These are phyloP conservation scores for Protophormia terraenovae DNA, from an alignment of 2,888 invertebrate species.

Conservation along the genomic window DNA sequence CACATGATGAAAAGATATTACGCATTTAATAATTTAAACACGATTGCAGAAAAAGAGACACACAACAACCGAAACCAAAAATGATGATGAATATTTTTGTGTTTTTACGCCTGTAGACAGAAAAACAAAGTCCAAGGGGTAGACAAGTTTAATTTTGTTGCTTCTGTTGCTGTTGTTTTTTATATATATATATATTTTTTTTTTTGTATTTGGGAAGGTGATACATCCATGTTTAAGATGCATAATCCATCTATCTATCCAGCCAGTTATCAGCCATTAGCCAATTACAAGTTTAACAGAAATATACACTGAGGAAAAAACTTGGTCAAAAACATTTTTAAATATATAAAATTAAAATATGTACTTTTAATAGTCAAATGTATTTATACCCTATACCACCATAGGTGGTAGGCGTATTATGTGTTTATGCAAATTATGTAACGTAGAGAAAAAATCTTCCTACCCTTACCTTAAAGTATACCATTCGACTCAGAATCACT, in stretches of 20 bases:
- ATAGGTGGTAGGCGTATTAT: too few relatives aligned
- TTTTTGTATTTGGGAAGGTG: not conserved
- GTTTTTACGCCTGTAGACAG: not conserved
- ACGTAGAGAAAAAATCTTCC: too few relatives aligned
- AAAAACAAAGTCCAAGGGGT: not conserved
- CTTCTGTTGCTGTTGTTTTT: not conserved
- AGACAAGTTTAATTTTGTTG: not conserved
- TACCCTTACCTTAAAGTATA: too few relatives aligned
- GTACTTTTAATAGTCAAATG: too few relatives aligned
- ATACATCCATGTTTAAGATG: conserved; percentile 16
- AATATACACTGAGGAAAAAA: too few relatives aligned
- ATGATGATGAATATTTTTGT: not conserved
- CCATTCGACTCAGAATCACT: too few relatives aligned
- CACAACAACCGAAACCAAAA: not conserved
- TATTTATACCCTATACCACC: too few relatives aligned
- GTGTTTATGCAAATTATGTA: too few relatives aligned
- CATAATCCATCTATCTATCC: not conserved
- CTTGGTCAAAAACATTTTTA: too few relatives aligned
- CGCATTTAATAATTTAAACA: conserved; percentile 9
- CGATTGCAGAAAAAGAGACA: not conserved
- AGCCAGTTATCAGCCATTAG: conserved; percentile 12
- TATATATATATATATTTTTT: not conserved
- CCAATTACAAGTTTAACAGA: conserved; percentile 3
- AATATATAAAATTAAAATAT: too few relatives aligned
- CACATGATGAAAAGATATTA: conserved; percentile 22